Evolutionary conservation across 2,888 invertebrate genomes (phyloP).

Genomic region (Caenorhabditis wallacei): DNA sequence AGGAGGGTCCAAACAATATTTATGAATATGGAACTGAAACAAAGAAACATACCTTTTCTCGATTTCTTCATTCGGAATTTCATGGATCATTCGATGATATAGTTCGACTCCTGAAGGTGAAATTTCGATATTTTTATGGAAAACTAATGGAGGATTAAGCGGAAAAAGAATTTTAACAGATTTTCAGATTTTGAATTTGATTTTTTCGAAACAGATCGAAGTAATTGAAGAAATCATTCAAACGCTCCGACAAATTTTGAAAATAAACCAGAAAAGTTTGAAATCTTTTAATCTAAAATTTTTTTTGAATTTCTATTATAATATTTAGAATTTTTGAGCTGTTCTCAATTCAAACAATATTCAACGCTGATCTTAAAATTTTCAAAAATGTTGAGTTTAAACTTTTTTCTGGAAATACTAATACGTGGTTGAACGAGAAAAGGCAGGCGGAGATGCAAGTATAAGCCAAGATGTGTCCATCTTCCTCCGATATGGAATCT

Average conservation of each 20-base stretch:
- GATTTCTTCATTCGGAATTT: neutral
- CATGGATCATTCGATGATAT: conserved; percentile 25
- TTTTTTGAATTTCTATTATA: no score
- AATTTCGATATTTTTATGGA: neutral
- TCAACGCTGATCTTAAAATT: no score
- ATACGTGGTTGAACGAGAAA: conserved; percentile 24
- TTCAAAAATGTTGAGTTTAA: no score
- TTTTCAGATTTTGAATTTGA: no score
- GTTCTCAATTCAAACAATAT: no score
- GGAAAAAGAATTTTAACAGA: no score
- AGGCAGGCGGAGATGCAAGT: conserved; percentile 38
- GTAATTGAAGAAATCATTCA: no score
- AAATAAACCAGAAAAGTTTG: no score
- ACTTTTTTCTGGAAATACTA: conserved; percentile 39
- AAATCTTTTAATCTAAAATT: no score
- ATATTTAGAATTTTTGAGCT: no score
- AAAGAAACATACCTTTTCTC: conserved; percentile 21
- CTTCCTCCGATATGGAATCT: conserved; percentile 56
- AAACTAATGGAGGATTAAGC: neutral
- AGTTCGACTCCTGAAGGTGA: conserved; percentile 16
- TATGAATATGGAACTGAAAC: conserved; percentile 21
- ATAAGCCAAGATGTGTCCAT: conserved; percentile 13
- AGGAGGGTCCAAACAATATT: conserved; percentile 26
- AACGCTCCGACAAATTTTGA: no score
- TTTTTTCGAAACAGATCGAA: no score